Conservation (phyloP, 37 sponge, comb jelly and placozoan genomes). For the Beroe ovata region DNA sequence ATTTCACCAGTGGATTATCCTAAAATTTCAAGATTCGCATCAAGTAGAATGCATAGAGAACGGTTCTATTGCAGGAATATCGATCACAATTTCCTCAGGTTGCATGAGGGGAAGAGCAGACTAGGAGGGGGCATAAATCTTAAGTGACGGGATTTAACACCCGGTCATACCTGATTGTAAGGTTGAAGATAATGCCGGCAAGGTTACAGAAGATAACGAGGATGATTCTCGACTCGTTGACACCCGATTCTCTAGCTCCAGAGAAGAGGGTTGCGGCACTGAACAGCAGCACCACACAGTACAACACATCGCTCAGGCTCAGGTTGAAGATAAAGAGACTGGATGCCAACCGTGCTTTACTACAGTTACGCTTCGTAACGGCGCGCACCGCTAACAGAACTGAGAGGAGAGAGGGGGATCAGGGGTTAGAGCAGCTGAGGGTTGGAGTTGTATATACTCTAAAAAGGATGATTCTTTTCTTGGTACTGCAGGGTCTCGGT, state of each 20-base stretch:
- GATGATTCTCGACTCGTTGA: not conserved
- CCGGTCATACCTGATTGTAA: slow-evolving; percentile 11
- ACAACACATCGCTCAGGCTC: slow-evolving; percentile 23
- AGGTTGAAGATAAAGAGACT: slow-evolving; percentile 40
- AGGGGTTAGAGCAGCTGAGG: not conserved
- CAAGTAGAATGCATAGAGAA: too few species aligned
- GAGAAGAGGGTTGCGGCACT: slow-evolving; percentile 9
- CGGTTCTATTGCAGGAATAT: too few species aligned
- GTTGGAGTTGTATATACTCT: too few species aligned
- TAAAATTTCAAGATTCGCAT: too few species aligned
- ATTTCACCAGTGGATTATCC: too few species aligned
- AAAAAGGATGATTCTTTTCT: too few species aligned
- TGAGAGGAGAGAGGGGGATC: not conserved
- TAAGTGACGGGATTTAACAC: too few species aligned
- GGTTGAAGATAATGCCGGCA: slow-evolving; percentile 19
- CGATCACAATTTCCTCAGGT: too few species aligned
- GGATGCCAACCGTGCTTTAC: slow-evolving; percentile 34
- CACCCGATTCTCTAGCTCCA: not conserved
- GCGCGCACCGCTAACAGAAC: slow-evolving; percentile 14
- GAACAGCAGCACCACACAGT: slow-evolving; percentile 13
- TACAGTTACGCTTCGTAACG: slow-evolving; percentile 22
- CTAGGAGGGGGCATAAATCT: too few species aligned
- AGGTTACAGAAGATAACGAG: slow-evolving; percentile 1
- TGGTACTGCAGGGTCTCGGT: too few species aligned
- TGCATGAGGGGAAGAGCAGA: too few species aligned